Evolutionary conservation across 2,113 vertebrate genomes (phyloP).

Genomic region (Pterocles gutturalis): DNA sequence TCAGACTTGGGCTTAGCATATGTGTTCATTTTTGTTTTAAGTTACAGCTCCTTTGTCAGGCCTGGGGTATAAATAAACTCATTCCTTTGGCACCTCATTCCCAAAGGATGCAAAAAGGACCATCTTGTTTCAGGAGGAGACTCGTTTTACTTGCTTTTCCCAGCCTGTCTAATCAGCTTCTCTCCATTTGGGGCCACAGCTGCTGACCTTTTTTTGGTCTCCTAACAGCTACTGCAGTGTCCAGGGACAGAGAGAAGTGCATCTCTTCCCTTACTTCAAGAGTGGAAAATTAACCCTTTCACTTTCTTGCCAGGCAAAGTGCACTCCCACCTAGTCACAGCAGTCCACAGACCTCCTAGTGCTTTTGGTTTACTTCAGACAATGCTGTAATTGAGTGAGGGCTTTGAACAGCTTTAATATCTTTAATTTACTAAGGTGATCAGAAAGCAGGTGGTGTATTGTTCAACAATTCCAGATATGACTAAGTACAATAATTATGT

Average conservation of each 20-base stretch:
- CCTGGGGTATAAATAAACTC: background rate
- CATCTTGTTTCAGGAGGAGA: background rate
- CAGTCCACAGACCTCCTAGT: background rate
- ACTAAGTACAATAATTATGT: background rate
- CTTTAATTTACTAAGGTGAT: background rate
- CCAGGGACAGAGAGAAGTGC: background rate
- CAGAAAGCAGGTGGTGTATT: slow-evolving; percentile 1
- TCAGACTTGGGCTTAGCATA: background rate
- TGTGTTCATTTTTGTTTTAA: background rate
- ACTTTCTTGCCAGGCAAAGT: background rate
- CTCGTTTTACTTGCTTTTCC: background rate
- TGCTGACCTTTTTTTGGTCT: background rate
- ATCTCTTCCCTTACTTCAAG: background rate
- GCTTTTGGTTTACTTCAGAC: background rate
- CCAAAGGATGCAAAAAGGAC: background rate
- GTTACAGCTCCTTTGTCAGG: background rate
- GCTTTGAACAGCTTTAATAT: background rate
- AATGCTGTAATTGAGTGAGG: background rate
- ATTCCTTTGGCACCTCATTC: background rate
- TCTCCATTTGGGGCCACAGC: background rate
- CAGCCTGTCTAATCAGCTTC: background rate
- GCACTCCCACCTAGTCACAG: background rate
- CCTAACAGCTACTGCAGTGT: background rate
- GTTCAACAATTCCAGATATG: background rate
- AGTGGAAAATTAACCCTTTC: background rate